phyloP scores from a whole-genome alignment of 2,113 vertebrate genomes.

The Microcebus murinus region DNA sequence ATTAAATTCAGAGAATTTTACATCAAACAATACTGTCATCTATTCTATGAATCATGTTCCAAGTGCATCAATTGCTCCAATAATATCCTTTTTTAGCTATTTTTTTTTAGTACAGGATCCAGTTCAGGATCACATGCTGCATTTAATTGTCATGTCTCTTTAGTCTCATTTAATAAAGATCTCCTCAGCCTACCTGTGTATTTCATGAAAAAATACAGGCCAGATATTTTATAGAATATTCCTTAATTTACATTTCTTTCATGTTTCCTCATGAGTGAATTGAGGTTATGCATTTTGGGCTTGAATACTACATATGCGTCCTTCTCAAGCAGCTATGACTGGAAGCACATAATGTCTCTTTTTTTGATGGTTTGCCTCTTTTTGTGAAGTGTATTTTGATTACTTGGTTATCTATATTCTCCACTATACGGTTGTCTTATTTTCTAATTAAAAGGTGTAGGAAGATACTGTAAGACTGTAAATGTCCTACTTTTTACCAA shows the following conservation, averaged over 20 bases:
- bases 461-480: background rate
- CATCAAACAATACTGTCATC: background rate
- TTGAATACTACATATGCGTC: background rate
- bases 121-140: background rate
- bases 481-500: background rate
- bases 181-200: background rate
- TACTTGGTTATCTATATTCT: background rate
- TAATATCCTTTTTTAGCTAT: background rate
- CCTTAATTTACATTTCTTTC: background rate
- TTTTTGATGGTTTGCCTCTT: background rate
- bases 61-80: background rate
- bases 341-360: background rate
- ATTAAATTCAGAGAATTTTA: background rate
- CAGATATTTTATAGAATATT: background rate
- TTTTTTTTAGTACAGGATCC: background rate
- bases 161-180: background rate
- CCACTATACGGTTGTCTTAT: background rate
- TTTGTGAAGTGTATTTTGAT: background rate
- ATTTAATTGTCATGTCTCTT: background rate
- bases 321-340: background rate
- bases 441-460: slow-evolving; percentile 8
- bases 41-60: background rate
- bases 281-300: background rate
- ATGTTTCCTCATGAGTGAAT: background rate
- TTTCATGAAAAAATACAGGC: background rate